Conservation (phyloP, 2,113 vertebrate genomes). For the Chrysochloris asiatica region DNA sequence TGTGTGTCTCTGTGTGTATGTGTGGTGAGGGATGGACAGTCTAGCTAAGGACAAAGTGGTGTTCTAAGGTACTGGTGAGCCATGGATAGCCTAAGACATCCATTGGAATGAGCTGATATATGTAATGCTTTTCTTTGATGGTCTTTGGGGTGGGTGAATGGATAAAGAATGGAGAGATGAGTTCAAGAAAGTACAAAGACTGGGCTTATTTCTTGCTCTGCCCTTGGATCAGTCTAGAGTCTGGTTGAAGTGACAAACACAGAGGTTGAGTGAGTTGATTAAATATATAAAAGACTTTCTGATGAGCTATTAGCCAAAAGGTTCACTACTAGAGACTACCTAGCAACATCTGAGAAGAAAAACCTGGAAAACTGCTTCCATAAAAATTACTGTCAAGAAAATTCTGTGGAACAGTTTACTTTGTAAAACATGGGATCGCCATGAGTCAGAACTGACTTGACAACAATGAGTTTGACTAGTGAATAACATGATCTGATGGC, state of each 20-base stretch:
- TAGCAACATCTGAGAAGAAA: not conserved
- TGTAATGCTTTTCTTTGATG: not conserved
- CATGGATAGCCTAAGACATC: not conserved
- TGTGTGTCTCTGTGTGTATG: not conserved
- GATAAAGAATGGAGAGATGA: not conserved
- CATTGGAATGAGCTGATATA: not conserved
- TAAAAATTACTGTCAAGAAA: not conserved
- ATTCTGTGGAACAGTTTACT: not conserved
- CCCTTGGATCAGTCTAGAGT: not conserved
- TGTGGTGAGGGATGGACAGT: not conserved
- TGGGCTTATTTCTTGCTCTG: not conserved
- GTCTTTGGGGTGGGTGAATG: not conserved
- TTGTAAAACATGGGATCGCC: not conserved
- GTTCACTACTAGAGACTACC: not conserved
- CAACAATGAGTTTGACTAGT: not conserved
- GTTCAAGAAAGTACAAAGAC: not conserved
- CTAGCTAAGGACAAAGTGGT: not conserved
- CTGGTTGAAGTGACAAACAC: not conserved
- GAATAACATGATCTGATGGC: not conserved
- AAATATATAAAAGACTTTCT: not conserved
- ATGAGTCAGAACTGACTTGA: not conserved
- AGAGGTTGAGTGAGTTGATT: not conserved
- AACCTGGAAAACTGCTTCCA: too few species aligned
- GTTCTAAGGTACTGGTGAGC: not conserved
- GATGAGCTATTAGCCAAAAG: not conserved